A percentile compares a stretch with the other conserved stretches of the same genome.
phyloP scores from a whole-genome alignment of 2,797 vertebrate genomes.

The Enteromius anoplus region DNA sequence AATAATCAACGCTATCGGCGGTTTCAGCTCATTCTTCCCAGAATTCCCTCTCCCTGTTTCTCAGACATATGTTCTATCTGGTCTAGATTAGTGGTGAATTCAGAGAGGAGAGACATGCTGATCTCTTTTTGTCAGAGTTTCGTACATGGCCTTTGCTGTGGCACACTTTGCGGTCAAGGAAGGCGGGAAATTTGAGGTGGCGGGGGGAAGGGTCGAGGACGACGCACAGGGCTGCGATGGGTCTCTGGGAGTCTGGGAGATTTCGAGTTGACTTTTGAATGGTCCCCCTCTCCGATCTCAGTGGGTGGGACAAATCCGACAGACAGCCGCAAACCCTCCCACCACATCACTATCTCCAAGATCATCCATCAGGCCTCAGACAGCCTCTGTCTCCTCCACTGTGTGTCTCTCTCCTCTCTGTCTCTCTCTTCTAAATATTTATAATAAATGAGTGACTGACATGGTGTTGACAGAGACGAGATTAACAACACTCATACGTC shows the following conservation, averaged over 20 bases:
- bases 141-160: conserved; percentile 27
- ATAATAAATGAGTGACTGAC: conserved; percentile 49
- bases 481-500: conserved; percentile 38
- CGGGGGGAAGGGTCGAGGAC: neutral
- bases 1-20: neutral
- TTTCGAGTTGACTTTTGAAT: neutral
- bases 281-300: conserved; percentile 12
- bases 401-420: conserved; percentile 28
- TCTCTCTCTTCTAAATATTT: conserved; percentile 58
- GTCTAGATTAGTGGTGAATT: conserved; percentile 35
- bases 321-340: conserved; percentile 13
- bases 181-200: conserved; percentile 21
- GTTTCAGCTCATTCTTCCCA: neutral
- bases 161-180: conserved; percentile 19
- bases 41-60: neutral
- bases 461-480: conserved; percentile 45
- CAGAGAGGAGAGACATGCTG: conserved; percentile 25
- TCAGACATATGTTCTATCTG: conserved; percentile 15
- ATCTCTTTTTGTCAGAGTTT: conserved; percentile 31
- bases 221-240: neutral
- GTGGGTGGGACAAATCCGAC: conserved; percentile 45
- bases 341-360: conserved; percentile 25
- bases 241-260: neutral
- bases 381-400: neutral
- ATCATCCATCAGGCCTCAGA: conserved; percentile 38